Evolutionary conservation across 2,797 vertebrate genomes (phyloP).

Genomic region (Spinibarbus caldwelli): DNA sequence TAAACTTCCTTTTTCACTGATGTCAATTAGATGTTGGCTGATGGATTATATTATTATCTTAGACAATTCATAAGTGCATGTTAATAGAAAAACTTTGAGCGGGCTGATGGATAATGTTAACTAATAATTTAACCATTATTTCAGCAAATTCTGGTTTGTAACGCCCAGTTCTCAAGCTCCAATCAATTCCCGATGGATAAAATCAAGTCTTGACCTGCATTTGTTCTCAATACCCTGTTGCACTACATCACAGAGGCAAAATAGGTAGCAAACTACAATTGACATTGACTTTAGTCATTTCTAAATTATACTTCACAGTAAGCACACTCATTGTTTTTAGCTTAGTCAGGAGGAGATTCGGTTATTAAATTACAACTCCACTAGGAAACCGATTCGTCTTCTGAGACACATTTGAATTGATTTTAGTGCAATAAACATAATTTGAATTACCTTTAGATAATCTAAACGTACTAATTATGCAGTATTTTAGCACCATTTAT

Average conservation of each 20-base stretch:
- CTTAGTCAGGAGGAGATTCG: conserved; percentile 1
- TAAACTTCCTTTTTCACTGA: background rate
- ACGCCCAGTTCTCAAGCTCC: background rate
- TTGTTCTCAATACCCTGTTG: background rate
- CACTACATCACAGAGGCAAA: background rate
- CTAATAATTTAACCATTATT: background rate
- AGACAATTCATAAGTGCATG: background rate
- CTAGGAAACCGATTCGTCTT: conserved; percentile 24
- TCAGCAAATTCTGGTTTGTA: background rate
- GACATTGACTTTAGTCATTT: background rate
- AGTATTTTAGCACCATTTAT: conserved; percentile 34
- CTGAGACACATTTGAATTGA: conserved; percentile 29
- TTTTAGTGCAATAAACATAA: background rate
- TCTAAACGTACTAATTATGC: background rate
- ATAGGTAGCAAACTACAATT: background rate
- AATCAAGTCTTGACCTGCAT: background rate
- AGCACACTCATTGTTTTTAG: background rate
- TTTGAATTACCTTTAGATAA: background rate
- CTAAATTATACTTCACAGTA: background rate
- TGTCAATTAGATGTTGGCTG: background rate
- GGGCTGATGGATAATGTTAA: background rate
- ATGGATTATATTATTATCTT: background rate
- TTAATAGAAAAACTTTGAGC: background rate
- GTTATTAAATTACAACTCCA: conserved; percentile 39
- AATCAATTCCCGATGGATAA: background rate